Base-by-base conservation (phyloP, 35 echinoderm and acorn worm species). In the Strongylocentrotus purpuratus region DNA sequence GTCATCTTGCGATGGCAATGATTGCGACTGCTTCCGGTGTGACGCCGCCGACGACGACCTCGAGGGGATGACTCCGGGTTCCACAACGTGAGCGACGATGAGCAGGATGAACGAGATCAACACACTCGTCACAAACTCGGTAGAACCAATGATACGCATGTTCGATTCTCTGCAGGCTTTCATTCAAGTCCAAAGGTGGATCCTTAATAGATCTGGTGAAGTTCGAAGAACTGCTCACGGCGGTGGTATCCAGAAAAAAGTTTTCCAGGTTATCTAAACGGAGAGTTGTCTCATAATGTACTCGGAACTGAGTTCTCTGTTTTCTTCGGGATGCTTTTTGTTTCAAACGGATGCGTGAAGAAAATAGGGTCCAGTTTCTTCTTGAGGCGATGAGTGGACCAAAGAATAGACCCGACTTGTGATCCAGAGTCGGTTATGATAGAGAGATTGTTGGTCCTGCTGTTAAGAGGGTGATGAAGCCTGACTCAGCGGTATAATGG, bases 401-500 rank as follows among this genome's bases (percentile, higher is more conserved):
- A 78, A 78, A 78, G 65, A 78, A 25, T 78, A 78, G 65, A 78
- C 65, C 65, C 65, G 65, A 78, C 65, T 78, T 78, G 65, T 78
- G 22, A 78, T 78, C 65, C 65, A 78, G 65, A 78, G n/a, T 78
- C 22, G 65, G 65, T 78, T 78, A 78, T 78, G 65, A 78, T 78
- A 78, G 65, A 78, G 65, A 22, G 65, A 78, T 78, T 78, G 65
- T 78, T 78, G 65, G 65, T 78, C 20, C 65, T 78, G 65, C 22
- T 78, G 65, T 78, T 78, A 78, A 78, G 65, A 78, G 87, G 87
- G 15, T 31, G 87, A 45, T 46, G 41, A 46, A 89, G 32, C 87
- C 33, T 89, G 87, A 89, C 87, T 89, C 87, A 89, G 87, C 87
- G 87, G 87, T 33, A 89, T 78, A 89, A 45, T 46, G 45, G 87